phyloP scores from a whole-genome alignment of 2,888 invertebrate species.

The Imbricaverruca yamaguchii region DNA sequence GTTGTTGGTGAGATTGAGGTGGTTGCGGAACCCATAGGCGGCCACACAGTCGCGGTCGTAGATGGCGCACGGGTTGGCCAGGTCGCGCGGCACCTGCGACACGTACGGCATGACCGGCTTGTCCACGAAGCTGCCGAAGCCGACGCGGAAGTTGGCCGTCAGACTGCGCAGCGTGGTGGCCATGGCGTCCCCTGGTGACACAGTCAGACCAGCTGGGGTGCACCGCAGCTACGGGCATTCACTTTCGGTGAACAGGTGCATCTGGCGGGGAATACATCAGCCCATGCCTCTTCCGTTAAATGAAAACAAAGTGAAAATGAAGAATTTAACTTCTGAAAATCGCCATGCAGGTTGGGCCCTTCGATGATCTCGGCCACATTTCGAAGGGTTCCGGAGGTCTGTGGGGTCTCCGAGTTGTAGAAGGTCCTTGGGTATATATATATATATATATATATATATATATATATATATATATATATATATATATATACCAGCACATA shows the following conservation, averaged over 20 bases:
- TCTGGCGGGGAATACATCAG: too few species aligned
- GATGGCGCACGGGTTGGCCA: neutral
- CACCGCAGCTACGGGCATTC: too few species aligned
- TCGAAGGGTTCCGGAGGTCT: too few species aligned
- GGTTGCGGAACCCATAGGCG: slow-evolving; percentile 77
- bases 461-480: slow-evolving; percentile 24
- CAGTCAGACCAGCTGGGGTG: too few species aligned
- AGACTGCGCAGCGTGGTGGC: neutral
- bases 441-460: slow-evolving; percentile 25
- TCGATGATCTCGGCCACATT: too few species aligned
- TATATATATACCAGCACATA: slow-evolving; percentile 24
- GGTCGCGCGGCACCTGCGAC: neutral
- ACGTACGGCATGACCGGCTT: slow-evolving; percentile 25
- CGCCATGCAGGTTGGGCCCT: too few species aligned
- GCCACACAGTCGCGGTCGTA: slow-evolving; percentile 47
- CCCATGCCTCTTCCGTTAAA: too few species aligned
- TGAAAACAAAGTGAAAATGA: too few species aligned
- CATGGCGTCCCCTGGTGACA: neutral
- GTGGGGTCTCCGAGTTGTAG: too few species aligned
- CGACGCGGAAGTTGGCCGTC: slow-evolving; percentile 22
- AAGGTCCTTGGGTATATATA: neutral
- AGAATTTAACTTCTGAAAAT: too few species aligned
- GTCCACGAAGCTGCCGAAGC: slow-evolving; percentile 27
- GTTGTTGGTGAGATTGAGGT: slow-evolving; percentile 63
- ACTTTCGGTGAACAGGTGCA: too few species aligned